Evolutionary conservation across 2,797 vertebrate species (phyloP).

Genomic region (Pangasius larnaudii): DNA sequence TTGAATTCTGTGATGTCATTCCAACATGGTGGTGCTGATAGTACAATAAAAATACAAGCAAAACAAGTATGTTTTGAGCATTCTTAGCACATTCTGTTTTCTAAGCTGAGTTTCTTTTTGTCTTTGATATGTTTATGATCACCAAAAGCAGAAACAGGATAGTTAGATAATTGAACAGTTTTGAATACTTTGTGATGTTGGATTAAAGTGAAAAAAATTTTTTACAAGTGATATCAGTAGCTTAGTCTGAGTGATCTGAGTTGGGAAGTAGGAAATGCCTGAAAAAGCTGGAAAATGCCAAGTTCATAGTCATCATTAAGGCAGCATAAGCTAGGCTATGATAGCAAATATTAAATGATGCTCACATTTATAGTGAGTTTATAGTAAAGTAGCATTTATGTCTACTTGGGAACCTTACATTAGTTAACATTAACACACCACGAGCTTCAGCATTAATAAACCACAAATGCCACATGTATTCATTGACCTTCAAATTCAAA

Average conservation of each 20-base stretch:
- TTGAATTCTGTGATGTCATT: neutral
- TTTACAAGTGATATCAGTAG: no score
- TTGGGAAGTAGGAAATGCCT: neutral
- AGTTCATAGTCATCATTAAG: neutral
- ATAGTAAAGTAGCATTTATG: neutral
- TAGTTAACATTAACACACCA: neutral
- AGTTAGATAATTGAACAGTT: neutral
- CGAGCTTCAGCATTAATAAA: neutral
- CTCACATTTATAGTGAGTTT: neutral
- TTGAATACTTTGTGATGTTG: neutral
- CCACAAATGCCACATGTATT: no score
- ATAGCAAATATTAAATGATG: neutral
- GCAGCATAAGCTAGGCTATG: neutral
- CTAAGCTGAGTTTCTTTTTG: neutral
- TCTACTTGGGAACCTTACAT: neutral
- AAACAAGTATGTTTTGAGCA: neutral
- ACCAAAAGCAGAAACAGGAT: neutral
- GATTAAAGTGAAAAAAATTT: neutral
- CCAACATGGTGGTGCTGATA: neutral
- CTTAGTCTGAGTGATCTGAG: neutral
- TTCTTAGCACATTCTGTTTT: neutral
- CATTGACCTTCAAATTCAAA: neutral
- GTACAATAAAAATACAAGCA: neutral
- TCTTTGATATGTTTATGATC: no score
- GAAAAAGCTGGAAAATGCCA: neutral